Percentiles rank a stretch among this genome's conserved stretches.
phyloP scores from a whole-genome alignment of 1,140 invertebrate genomes.

The Bombus picipes region DNA sequence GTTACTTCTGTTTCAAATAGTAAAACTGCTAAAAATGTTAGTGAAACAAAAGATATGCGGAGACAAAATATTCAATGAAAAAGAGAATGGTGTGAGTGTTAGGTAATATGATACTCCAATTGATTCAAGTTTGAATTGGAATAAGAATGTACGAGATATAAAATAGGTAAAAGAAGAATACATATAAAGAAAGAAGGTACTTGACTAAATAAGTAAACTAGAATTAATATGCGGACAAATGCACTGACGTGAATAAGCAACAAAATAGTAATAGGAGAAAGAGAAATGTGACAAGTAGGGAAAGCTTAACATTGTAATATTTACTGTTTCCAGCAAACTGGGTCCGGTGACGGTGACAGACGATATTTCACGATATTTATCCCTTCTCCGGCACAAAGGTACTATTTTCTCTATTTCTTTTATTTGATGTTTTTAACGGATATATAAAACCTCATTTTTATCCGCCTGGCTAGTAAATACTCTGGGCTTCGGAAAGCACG shows the following conservation, averaged over 20 bases:
- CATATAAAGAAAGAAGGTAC: not conserved
- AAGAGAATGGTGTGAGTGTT: not conserved
- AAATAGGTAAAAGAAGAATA: not conserved
- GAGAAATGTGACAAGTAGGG: constrained; percentile 24
- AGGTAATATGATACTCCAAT: not conserved
- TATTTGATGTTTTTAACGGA: not conserved
- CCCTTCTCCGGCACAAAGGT: constrained; percentile 29
- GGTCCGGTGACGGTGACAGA: constrained; percentile 71
- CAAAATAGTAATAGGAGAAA: constrained; percentile 39
- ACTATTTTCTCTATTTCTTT: not conserved
- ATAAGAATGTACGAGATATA: not conserved
- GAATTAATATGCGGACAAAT: constrained; percentile 19
- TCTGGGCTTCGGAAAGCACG: constrained; percentile 42
- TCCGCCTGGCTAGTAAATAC: constrained; percentile 72
- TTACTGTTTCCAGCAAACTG: constrained; percentile 71
- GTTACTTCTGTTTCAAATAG: not conserved
- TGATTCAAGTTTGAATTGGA: constrained; percentile 10
- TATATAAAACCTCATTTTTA: constrained; percentile 41
- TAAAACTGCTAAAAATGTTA: not conserved
- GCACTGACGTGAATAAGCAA: constrained; percentile 31
- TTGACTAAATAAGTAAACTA: not conserved
- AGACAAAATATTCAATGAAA: not conserved
- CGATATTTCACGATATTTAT: constrained; percentile 53
- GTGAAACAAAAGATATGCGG: not conserved
- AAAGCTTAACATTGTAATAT: constrained; percentile 65